A percentile compares a stretch with the other conserved stretches of the same genome.
Conservation (phyloP, 2,797 vertebrate species). For the Neosilurus mollespiculum region DNA sequence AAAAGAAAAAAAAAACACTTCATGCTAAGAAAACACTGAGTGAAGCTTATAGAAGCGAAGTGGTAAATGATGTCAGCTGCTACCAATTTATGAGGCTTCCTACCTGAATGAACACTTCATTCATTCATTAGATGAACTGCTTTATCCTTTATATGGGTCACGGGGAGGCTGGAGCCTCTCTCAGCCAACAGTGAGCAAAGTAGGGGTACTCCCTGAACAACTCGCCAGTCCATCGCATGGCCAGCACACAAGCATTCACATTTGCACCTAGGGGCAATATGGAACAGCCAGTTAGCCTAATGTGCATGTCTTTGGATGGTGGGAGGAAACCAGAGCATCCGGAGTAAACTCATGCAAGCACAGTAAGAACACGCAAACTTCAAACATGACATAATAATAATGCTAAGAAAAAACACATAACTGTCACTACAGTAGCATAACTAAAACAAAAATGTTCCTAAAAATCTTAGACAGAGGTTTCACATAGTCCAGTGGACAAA, state of each 20-base stretch:
- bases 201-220: too few relatives aligned
- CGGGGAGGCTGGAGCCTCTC: too few relatives aligned
- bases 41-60: background rate
- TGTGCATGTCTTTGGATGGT: too few relatives aligned
- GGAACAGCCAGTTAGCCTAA: too few relatives aligned
- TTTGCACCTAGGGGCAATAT: too few relatives aligned
- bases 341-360: too few relatives aligned
- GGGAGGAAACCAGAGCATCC: too few relatives aligned
- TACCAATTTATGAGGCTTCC: background rate
- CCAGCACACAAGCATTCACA: too few relatives aligned
- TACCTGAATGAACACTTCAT: background rate
- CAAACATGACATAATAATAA: background rate
- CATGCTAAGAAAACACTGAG: background rate
- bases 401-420: background rate
- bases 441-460: background rate
- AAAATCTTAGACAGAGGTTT: background rate
- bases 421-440: background rate
- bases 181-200: too few relatives aligned
- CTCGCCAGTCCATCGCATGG: too few relatives aligned
- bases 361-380: background rate
- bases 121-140: too few relatives aligned
- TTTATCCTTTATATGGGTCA: too few relatives aligned
- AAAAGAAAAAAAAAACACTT: background rate
- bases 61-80: conserved; percentile 2
- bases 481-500: background rate